phyloP scores from a whole-genome alignment of 2,888 invertebrate genomes.

The Drosophila yooni region DNA sequence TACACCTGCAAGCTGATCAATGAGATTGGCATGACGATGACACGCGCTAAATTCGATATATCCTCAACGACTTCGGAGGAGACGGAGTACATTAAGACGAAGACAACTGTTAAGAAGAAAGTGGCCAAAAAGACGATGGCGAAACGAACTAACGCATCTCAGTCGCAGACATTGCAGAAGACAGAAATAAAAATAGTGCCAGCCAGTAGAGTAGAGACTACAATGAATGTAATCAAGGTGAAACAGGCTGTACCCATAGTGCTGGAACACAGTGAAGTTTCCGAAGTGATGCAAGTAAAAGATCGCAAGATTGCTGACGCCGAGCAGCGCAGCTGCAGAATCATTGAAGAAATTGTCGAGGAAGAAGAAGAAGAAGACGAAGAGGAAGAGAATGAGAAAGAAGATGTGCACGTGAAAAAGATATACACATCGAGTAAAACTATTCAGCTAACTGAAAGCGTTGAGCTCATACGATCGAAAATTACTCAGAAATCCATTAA shows the following conservation, averaged over 20 bases:
- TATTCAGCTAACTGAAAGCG: slow-evolving; percentile 85
- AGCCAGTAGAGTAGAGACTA: slow-evolving; percentile 68
- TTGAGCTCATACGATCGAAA: slow-evolving; percentile 85
- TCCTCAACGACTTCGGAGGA: slow-evolving; percentile 83
- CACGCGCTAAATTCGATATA: slow-evolving; percentile 92
- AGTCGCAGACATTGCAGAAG: slow-evolving; percentile 69
- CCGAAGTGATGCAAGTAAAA: slow-evolving; percentile 86
- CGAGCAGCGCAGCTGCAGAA: slow-evolving; percentile 50
- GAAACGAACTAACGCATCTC: slow-evolving; percentile 83
- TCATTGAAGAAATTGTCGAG: slow-evolving; percentile 51
- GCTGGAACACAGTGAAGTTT: slow-evolving; percentile 84
- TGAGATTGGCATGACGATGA: slow-evolving; percentile 92
- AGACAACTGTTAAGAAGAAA: slow-evolving; percentile 71
- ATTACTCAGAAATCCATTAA: slow-evolving; percentile 84
- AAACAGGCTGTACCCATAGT: slow-evolving; percentile 79
- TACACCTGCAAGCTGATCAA: slow-evolving; percentile 95
- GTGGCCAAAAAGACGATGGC: slow-evolving; percentile 80
- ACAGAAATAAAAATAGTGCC: slow-evolving; percentile 80
- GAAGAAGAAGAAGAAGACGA: slow-evolving; percentile 40
- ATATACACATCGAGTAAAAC: slow-evolving; percentile 68
- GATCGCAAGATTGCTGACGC: slow-evolving; percentile 82
- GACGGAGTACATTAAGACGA: slow-evolving; percentile 82
- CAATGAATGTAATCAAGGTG: slow-evolving; percentile 76
- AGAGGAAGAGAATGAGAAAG: slow-evolving; percentile 53
- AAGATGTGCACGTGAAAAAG: slow-evolving; percentile 32